Percentiles rank a stretch among this genome's conserved stretches.
phyloP scores from a whole-genome alignment of 2,113 vertebrate genomes.

The Xyrauchen texanus region DNA sequence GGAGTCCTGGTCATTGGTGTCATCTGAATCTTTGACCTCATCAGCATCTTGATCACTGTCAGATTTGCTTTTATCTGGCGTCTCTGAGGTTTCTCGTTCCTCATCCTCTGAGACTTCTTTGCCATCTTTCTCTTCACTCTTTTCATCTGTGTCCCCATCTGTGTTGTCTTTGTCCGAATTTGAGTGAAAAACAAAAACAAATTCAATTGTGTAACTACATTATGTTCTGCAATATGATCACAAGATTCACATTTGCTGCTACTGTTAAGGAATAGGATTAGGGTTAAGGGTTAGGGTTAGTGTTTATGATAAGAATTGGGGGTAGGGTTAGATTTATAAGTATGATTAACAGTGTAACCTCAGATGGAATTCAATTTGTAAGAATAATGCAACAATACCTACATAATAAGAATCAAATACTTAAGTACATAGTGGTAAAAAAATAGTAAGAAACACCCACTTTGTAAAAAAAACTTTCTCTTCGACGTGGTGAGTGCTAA shows the following conservation, averaged over 20 bases:
- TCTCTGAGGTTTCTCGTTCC: slow-evolving; percentile 4
- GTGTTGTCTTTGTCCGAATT: slow-evolving; percentile 35
- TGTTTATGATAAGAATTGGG: not conserved
- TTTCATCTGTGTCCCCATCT: slow-evolving; percentile 13
- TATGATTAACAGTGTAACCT: too few species aligned
- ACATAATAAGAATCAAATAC: too few species aligned
- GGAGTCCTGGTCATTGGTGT: not conserved
- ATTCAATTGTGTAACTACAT: not conserved
- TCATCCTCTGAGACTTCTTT: slow-evolving; percentile 9
- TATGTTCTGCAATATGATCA: not conserved
- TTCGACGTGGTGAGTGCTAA: too few species aligned
- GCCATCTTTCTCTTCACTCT: not conserved
- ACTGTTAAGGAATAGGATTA: too few species aligned
- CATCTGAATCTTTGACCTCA: slow-evolving; percentile 9
- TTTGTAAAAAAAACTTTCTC: too few species aligned
- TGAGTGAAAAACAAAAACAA: slow-evolving; percentile 7
- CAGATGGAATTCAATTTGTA: too few species aligned
- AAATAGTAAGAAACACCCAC: too few species aligned
- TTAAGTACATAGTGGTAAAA: too few species aligned
- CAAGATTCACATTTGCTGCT: too few species aligned
- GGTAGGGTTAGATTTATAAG: not conserved
- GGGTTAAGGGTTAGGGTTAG: too few species aligned
- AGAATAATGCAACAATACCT: too few species aligned
- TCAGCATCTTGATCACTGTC: slow-evolving; percentile 20
- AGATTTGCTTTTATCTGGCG: slow-evolving; percentile 11